phyloP scores from a whole-genome alignment of 2,888 invertebrate species.

The Aelia acuminata region DNA sequence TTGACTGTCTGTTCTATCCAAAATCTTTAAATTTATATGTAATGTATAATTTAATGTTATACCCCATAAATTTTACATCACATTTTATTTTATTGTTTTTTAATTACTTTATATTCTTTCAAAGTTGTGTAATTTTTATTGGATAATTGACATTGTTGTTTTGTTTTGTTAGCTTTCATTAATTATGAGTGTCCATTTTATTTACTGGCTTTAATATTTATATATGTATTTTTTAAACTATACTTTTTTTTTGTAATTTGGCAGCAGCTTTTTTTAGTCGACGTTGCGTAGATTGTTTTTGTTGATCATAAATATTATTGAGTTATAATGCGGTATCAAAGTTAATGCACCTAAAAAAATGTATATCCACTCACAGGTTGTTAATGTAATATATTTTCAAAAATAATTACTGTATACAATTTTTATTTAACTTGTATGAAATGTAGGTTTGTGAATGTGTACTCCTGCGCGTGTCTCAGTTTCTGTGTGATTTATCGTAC shows the following conservation, averaged over 20 bases:
- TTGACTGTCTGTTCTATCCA: background rate
- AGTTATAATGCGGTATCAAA: background rate
- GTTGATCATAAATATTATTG: constrained; percentile 15
- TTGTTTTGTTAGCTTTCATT: constrained; percentile 1
- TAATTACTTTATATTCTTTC: background rate
- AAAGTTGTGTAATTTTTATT: background rate
- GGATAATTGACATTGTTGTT: background rate
- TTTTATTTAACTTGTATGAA: constrained; percentile 13
- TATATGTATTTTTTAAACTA: constrained; percentile 33
- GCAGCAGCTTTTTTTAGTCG: constrained; percentile 7
- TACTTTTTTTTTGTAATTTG: background rate
- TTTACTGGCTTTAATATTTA: constrained; percentile 34
- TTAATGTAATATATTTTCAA: background rate
- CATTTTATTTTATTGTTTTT: constrained; percentile 10
- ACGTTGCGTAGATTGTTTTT: constrained; percentile 7
- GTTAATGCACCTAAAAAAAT: constrained; percentile 13
- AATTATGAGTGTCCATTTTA: constrained; percentile 13
- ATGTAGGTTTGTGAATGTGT: background rate
- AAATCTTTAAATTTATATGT: background rate
- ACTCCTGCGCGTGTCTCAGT: too few species aligned
- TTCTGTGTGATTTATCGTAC: background rate
- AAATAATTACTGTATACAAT: background rate
- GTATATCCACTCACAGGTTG: constrained; percentile 31
- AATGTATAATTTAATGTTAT: background rate
- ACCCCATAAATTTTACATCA: constrained; percentile 13